phyloP scores from a whole-genome alignment of 2,888 invertebrate species.

The Stenchaetothrips biformis region DNA sequence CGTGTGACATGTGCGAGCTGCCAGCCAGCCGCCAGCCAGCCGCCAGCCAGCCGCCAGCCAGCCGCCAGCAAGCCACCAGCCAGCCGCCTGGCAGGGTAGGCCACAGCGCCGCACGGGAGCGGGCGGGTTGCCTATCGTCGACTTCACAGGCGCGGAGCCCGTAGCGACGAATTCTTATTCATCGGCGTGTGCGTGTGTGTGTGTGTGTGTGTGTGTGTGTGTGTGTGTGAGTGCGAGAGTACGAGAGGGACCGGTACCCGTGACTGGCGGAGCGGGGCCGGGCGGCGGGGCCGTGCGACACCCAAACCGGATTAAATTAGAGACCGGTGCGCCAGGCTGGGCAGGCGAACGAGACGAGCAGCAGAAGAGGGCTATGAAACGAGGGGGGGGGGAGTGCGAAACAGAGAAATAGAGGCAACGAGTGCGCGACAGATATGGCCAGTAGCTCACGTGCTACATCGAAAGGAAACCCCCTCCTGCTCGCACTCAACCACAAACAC shows the following conservation, averaged over 20 bases:
- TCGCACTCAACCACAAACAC: background rate
- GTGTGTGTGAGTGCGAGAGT: background rate
- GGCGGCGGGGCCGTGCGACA: background rate
- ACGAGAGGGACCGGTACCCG: background rate
- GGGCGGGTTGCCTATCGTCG: background rate
- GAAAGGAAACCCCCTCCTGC: background rate
- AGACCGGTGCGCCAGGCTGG: background rate
- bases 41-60: too few relatives aligned
- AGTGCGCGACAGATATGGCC: constrained; percentile 22
- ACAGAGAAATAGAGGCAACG: background rate
- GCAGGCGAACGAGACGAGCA: background rate
- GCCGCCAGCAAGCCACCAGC: too few relatives aligned
- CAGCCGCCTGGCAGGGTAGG: background rate
- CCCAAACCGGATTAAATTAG: background rate
- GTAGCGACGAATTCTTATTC: background rate
- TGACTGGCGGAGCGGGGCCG: too few relatives aligned
- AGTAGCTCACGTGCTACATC: constrained; percentile 22
- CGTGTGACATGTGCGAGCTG: background rate
- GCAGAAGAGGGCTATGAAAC: background rate
- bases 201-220: background rate
- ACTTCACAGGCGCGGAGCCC: background rate
- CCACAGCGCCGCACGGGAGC: background rate
- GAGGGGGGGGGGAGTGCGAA: background rate
- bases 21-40: too few relatives aligned
- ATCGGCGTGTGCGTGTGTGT: too few relatives aligned